Percentiles rank a stretch among this genome's conserved stretches.
Evolutionary conservation across 2,797 vertebrate genomes (phyloP).

Genomic region (Aulostomus chinensis): DNA sequence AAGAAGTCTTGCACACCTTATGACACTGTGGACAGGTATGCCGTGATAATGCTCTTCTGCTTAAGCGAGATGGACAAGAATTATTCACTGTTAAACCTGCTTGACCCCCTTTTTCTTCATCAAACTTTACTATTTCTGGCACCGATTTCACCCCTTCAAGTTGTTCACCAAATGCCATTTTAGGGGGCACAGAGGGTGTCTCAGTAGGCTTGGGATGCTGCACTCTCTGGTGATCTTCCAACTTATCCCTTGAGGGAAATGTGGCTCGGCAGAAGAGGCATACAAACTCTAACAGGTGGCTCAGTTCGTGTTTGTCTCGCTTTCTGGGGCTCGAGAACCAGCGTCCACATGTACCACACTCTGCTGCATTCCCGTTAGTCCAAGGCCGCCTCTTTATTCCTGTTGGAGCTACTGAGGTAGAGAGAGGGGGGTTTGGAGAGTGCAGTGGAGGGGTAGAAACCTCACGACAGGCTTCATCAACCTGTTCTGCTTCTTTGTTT

Average conservation of each 20-base stretch:
- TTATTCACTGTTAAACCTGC: conserved; percentile 21
- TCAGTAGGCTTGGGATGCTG: conserved; percentile 79
- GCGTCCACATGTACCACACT: conserved; percentile 86
- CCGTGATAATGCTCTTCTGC: conserved; percentile 83
- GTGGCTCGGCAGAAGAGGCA: conserved; percentile 80
- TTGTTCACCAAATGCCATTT: conserved; percentile 48
- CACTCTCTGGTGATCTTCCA: conserved; percentile 83
- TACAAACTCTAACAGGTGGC: conserved; percentile 83
- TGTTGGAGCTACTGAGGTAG: conserved; percentile 65
- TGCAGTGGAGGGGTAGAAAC: conserved; percentile 44
- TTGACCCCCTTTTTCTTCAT: conserved; percentile 67
- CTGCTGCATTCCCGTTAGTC: conserved; percentile 79
- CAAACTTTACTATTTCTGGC: conserved; percentile 51
- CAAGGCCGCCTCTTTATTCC: conserved; percentile 77
- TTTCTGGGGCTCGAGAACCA: conserved; percentile 86
- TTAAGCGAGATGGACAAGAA: conserved; percentile 72
- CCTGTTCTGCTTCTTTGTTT: conserved; percentile 57
- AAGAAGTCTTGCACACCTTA: conserved; percentile 91
- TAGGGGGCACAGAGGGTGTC: conserved; percentile 44
- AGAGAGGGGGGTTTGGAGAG: conserved; percentile 65
- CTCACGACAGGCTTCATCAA: conserved; percentile 53
- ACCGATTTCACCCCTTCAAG: conserved; percentile 51
- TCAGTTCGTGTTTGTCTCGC: conserved; percentile 88
- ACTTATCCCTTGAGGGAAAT: conserved; percentile 79
- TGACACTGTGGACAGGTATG: conserved; percentile 87